Evolutionary conservation across 2,888 invertebrate species (phyloP).

Genomic region (Dromius quadrimaculatus): DNA sequence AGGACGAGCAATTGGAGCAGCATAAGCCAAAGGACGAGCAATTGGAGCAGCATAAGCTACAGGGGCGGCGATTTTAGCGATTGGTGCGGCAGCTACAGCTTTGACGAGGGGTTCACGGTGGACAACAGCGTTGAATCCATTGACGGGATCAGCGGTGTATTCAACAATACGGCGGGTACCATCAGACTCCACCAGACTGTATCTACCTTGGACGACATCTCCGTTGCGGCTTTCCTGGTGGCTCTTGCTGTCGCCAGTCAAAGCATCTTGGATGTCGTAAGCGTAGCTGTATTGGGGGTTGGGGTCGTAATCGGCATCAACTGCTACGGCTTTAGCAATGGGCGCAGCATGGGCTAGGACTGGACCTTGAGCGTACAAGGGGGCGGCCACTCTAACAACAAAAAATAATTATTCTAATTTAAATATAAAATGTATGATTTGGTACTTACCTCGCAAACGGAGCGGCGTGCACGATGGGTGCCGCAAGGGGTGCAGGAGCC

Average conservation of each 20-base stretch:
- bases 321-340: constrained; percentile 60
- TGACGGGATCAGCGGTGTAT: constrained; percentile 71
- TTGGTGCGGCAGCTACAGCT: constrained; percentile 46
- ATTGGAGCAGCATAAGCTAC: constrained; percentile 41
- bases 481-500: constrained; percentile 26
- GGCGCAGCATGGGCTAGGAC: constrained; percentile 61
- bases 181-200: constrained; percentile 70
- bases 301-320: constrained; percentile 67
- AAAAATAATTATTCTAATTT: constrained; percentile 1
- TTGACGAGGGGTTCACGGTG: constrained; percentile 65
- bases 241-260: constrained; percentile 71
- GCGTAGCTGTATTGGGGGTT: constrained; percentile 71
- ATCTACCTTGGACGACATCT: constrained; percentile 70
- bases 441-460: constrained; percentile 33
- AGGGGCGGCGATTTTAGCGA: constrained; percentile 53
- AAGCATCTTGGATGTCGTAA: constrained; percentile 69
- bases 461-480: constrained; percentile 6
- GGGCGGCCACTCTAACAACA: constrained; percentile 20
- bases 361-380: constrained; percentile 58
- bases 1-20: constrained; percentile 57
- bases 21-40: constrained; percentile 51
- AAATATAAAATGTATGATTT: background rate
- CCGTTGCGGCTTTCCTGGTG: constrained; percentile 70
- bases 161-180: constrained; percentile 71
- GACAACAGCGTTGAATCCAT: constrained; percentile 73